Evolutionary conservation across 2,113 vertebrate genomes (phyloP), one percentile per base, ranked within the genome.

Genomic region (Petroica traversi): DNA sequence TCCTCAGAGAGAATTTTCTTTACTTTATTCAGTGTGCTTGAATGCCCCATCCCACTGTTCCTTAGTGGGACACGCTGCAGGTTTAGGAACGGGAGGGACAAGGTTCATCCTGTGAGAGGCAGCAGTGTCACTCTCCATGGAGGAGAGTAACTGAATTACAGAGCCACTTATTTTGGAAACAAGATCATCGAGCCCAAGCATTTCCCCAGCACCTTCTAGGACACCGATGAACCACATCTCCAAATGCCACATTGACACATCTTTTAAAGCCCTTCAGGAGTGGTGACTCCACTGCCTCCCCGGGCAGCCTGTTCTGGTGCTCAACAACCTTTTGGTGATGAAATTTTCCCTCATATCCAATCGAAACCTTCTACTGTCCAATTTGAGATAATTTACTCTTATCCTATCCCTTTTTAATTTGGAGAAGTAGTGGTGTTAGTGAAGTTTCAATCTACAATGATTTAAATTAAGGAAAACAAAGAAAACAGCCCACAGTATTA

Each of bases 141-240:
- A 38, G 29, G 33, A 64, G 16, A 41, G 34, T 0, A 71, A 23
- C 43, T 54, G 78, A 31, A 34, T 23, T 40, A 23, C 3, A 34
- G n/a, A 29, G 13, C 11, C 14, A 2, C 7, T 19, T 3, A 2
- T 4, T 18, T 1, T 23, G 29, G 62, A 34, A 59, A 40, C 6
- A 22, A 54, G 28, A 31, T n/a, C 28, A 24, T 19, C 2, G 3
- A 43, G 26, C 23, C 16, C 33, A 28, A 1, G 29, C 0, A 0
- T 16, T 46, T 3, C 33, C 31, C 18, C 14, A 64, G 58, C 49
- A 19, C 49, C 19, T 34, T 19, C 59, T n/a, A 59, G n/a, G 29
- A 16, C 45, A 14, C 16, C 19, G 5, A 4, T 8, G 34, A 68
- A 34, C n/a, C 54, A 31, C 11, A 25, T 59, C 11, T 45, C 33